Evolutionary conservation across 2,113 vertebrate species (phyloP).

Genomic region (Otocyon megalotis): DNA sequence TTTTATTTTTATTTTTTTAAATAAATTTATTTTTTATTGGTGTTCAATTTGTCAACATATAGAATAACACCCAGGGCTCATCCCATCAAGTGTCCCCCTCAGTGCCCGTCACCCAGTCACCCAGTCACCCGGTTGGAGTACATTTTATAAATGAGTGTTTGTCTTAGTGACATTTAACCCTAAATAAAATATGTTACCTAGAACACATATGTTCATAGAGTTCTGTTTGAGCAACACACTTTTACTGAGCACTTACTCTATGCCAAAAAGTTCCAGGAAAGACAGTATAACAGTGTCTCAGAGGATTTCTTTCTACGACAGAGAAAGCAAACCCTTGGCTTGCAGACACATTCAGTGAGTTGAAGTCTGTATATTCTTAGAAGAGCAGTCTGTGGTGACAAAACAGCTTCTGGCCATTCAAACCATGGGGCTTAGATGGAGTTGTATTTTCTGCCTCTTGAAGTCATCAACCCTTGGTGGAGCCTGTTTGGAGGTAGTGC

Average conservation of each 20-base stretch:
- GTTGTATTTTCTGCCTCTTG: constrained; percentile 27
- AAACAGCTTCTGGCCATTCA: neutral
- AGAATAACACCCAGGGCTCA: no score
- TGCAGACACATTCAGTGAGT: neutral
- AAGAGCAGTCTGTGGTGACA: neutral
- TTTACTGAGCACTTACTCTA: neutral
- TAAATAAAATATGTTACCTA: neutral
- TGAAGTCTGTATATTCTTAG: neutral
- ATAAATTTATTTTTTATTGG: no score
- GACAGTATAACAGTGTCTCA: neutral
- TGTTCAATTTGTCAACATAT: no score
- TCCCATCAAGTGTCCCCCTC: no score
- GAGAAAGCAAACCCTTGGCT: neutral
- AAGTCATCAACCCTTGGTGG: constrained; percentile 34
- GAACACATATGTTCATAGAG: neutral
- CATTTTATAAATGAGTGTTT: neutral
- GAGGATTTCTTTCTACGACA: neutral
- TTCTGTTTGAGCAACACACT: neutral
- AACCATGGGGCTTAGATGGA: neutral
- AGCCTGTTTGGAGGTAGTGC: neutral
- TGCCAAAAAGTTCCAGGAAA: neutral
- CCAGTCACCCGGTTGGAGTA: neutral
- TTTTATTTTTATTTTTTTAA: no score
- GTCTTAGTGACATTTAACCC: neutral
- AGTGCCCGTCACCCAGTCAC: no score